Base-by-base conservation (phyloP, 1,140 invertebrate genomes). In the Papilio aristodemus region DNA sequence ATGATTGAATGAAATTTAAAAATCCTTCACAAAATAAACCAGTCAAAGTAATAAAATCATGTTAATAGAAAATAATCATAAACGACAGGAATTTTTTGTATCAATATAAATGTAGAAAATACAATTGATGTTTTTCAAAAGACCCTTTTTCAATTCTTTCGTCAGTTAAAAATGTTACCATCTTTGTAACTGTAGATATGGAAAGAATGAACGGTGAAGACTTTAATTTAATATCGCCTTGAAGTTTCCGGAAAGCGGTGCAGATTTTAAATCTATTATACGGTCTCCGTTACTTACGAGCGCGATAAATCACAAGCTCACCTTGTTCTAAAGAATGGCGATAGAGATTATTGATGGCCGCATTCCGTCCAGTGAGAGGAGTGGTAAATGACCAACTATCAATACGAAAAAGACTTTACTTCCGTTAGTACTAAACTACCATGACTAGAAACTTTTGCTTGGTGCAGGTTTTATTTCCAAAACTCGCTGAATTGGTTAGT, bases 241-340 rank as follows among this genome's bases (percentile, higher is more conserved):
- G 38, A 63, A 60, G 60, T 63, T 63, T 39, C 38, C 36, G 19
- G 54, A 41, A 41, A 39, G 37, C 37, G 60, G 36, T 63, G 60
- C 60, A 63, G 38, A 63, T 63, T 63, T 63, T 63, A 41, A 63
- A 63, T 41, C 60, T 63, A 63, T 63, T 63, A 63, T 63, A 41
- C 60, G 60, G 38, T 63, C 36, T 43, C 32, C 58, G 58, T 63
- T 63, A 63, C 60, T 63, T 63, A 63, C 60, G 60, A 63, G 36
- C 10, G 10, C 37, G 37, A 25, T 63, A 63, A 63, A 63, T 63
- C 60, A 63, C 22, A 10, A 37, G 60, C n/a, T 37, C 37, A 39
- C 60, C 60, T 63, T 63, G 60, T 63, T 63, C 60, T 63, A 63
- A 63, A 17, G 37, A 63, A 63, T 63, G 4, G 60, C 37, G 36